These are phyloP conservation scores for Clavelina lepadiformis DNA, from an alignment of 23 tunicate species.

Conservation along the genomic window DNA sequence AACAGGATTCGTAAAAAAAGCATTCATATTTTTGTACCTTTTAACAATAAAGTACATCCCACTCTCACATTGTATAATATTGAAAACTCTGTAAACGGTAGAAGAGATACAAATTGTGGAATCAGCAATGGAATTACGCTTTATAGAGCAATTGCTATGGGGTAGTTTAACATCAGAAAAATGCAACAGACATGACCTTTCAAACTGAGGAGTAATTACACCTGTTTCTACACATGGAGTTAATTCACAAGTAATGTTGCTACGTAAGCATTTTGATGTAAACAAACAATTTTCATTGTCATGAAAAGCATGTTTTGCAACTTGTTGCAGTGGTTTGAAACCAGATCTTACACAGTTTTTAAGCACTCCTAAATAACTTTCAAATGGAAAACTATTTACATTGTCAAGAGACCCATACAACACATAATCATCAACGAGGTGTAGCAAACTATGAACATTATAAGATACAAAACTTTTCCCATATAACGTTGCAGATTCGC, in stretches of 20 bases:
- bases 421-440: slow-evolving; percentile 12
- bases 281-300: slow-evolving; percentile 3
- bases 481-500: slow-evolving; percentile 11
- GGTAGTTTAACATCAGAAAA: not conserved
- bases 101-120: slow-evolving; percentile 3
- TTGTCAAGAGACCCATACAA: slow-evolving; percentile 23
- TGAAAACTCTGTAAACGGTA: not conserved
- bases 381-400: slow-evolving; percentile 14
- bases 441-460: slow-evolving; percentile 29
- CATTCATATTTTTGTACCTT: not conserved
- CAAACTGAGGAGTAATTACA: not conserved
- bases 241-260: not conserved
- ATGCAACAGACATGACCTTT: not conserved
- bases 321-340: slow-evolving; percentile 25
- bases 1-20: slow-evolving; percentile 12
- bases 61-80: not conserved
- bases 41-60: not conserved
- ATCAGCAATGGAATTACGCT: not conserved
- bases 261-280: not conserved
- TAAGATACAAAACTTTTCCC: slow-evolving; percentile 19
- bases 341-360: slow-evolving; percentile 25
- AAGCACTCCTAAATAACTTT: slow-evolving; percentile 29
- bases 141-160: slow-evolving; percentile 1
- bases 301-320: slow-evolving; percentile 12
- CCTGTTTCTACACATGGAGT: not conserved